Conservation (phyloP, 2,113 vertebrate genomes). For the Aptenodytes patagonicus region DNA sequence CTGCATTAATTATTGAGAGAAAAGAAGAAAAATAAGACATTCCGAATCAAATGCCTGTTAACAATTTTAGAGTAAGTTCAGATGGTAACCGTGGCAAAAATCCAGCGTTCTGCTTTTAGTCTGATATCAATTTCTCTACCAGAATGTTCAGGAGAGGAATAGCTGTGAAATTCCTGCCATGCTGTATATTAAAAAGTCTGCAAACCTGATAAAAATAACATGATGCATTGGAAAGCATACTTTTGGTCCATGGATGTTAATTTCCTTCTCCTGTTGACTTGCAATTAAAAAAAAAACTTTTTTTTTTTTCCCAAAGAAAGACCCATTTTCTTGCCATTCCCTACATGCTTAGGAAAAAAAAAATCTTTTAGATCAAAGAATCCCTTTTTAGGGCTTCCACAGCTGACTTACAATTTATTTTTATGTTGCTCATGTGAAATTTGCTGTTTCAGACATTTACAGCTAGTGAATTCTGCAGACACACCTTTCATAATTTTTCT, state of each 20-base stretch:
- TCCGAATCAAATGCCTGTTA: background rate
- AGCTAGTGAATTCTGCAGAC: background rate
- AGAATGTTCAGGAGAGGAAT: background rate
- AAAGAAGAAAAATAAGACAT: background rate
- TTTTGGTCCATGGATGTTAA: background rate
- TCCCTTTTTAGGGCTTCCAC: background rate
- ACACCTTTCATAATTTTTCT: background rate
- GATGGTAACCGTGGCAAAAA: background rate
- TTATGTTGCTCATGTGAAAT: fast-evolving
- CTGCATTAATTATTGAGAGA: background rate
- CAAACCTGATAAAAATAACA: background rate
- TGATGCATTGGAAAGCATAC: background rate
- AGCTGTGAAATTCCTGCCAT: background rate
- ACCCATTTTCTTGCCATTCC: background rate
- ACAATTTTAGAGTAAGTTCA: background rate
- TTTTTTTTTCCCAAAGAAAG: background rate
- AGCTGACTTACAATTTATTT: background rate
- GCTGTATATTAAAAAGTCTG: background rate
- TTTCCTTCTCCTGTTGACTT: background rate
- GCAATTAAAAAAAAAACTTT: background rate
- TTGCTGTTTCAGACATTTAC: background rate
- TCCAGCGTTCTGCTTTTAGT: background rate
- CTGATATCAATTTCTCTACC: background rate
- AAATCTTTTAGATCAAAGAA: background rate
- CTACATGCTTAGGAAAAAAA: background rate